Conservation (phyloP, 2,888 invertebrate species). For the Campoplex capitator region DNA sequence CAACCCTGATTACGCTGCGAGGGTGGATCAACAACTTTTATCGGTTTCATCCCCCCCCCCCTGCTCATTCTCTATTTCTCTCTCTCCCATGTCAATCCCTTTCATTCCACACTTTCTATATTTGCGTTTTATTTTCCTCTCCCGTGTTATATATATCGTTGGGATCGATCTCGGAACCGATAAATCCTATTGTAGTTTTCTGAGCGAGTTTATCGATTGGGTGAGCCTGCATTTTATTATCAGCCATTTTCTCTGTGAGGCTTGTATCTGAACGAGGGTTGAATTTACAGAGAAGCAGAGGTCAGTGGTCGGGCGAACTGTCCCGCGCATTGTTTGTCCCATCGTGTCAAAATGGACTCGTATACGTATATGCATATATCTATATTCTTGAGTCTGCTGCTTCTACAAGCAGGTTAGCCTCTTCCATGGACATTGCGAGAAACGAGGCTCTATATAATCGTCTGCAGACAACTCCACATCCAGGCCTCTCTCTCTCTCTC, state of each 20-base stretch:
- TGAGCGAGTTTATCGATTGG: conserved; percentile 28
- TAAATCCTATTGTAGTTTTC: conserved; percentile 49
- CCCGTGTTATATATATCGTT: conserved; percentile 1
- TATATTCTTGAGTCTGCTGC: conserved; percentile 15
- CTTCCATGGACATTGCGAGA: conserved; percentile 6
- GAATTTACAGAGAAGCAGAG: conserved; percentile 1
- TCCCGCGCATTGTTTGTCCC: conserved; percentile 52
- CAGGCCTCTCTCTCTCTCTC: conserved; percentile 5
- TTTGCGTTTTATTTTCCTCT: conserved; percentile 29
- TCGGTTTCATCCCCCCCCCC: background rate
- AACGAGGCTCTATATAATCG: conserved; percentile 32
- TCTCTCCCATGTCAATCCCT: conserved; percentile 6
- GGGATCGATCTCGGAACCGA: conserved; percentile 47
- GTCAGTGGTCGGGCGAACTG: conserved; percentile 58
- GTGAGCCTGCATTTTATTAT: conserved; percentile 60
- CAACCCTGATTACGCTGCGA: conserved; percentile 29
- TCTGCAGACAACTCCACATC: conserved; percentile 31
- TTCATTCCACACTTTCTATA: background rate
- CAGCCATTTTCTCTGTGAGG: conserved; percentile 22
- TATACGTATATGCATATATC: background rate
- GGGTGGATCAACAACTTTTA: conserved; percentile 45
- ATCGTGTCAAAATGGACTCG: conserved; percentile 14
- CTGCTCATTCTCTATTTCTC: background rate
- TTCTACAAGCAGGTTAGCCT: conserved; percentile 4
- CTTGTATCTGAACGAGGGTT: background rate